These are phyloP conservation scores for Ceratitis capitata DNA, from an alignment of 1,140 invertebrate genomes.

Conservation along the genomic window DNA sequence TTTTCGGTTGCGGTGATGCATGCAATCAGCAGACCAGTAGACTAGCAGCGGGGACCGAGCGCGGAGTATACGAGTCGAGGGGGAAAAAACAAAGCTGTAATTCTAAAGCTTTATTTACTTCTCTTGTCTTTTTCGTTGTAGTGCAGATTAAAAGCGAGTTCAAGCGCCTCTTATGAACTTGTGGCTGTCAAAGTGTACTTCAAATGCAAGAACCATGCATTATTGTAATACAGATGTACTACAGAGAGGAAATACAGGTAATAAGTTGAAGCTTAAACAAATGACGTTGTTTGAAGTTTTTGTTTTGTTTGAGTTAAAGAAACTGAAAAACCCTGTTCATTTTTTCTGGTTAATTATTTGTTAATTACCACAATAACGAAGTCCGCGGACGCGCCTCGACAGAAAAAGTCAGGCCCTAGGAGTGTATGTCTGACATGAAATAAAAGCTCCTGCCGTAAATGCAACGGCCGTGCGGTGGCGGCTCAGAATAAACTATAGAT, in stretches of 20 bases:
- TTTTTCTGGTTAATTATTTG: no score
- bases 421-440: no score
- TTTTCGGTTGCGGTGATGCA: neutral
- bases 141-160: neutral
- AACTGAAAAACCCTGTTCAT: no score
- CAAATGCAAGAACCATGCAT: neutral
- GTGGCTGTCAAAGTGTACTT: neutral
- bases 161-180: constrained; percentile 16
- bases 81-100: neutral
- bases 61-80: neutral
- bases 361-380: no score
- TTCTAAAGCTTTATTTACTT: neutral
- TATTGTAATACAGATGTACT: neutral
- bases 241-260: neutral
- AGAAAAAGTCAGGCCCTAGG: no score
- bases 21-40: neutral
- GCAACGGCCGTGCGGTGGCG: no score
- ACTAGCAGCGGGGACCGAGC: neutral
- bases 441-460: no score
- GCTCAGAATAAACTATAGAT: no score
- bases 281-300: no score
- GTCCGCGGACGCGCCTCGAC: no score
- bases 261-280: neutral
- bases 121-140: neutral
- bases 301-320: no score